Percentiles rank a stretch among this genome's conserved stretches.
phyloP scores from a whole-genome alignment of 2,888 invertebrate species.

The Phoronis australis region DNA sequence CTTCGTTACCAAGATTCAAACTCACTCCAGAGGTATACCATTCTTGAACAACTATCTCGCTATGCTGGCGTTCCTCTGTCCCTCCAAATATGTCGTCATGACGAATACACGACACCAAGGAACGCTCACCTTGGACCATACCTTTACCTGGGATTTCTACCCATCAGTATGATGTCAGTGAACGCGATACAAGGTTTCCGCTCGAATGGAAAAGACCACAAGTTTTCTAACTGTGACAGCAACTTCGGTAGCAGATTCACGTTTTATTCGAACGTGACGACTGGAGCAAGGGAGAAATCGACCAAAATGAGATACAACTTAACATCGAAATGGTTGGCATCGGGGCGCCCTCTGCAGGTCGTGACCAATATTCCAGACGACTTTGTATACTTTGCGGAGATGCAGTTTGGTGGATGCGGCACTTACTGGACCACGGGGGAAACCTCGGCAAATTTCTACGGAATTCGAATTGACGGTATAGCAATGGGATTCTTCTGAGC shows the following conservation, averaged over 20 bases:
- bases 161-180: not conserved
- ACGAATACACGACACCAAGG: not conserved
- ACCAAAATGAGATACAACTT: not conserved
- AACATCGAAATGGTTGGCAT: not conserved
- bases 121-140: not conserved
- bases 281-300: not conserved
- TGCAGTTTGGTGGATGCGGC: not conserved
- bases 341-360: not conserved
- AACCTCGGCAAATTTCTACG: too few relatives aligned
- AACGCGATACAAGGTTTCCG: not conserved
- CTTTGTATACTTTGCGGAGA: not conserved
- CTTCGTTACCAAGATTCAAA: too few relatives aligned
- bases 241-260: not conserved
- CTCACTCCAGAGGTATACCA: not conserved
- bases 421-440: conserved; percentile 70
- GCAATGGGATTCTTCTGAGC: too few relatives aligned
- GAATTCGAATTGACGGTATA: too few relatives aligned
- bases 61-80: not conserved
- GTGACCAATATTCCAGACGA: not conserved
- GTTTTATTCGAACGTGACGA: not conserved
- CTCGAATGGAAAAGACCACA: not conserved
- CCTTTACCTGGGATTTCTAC: not conserved
- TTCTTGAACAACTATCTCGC: not conserved
- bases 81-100: not conserved
- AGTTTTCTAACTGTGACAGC: not conserved